Evolutionary conservation across 2,113 vertebrate species (phyloP).

Genomic region (Oreochromis spilurus): DNA sequence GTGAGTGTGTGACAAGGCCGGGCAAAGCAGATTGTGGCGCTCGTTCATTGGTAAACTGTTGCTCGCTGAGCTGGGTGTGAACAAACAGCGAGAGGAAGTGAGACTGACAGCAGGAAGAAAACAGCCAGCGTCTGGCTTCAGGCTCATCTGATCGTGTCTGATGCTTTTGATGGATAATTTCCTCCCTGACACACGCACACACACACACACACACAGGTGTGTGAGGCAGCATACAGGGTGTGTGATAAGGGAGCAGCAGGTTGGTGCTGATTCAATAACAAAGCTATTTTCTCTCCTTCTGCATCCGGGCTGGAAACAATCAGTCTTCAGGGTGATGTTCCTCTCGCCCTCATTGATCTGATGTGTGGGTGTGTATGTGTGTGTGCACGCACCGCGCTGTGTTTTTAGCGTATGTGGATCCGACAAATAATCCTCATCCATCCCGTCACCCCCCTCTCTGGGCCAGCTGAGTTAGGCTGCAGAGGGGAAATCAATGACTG

Average conservation of each 20-base stretch:
- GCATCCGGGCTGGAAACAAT: constrained; percentile 61
- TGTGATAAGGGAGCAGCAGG: constrained; percentile 53
- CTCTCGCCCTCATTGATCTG: constrained; percentile 53
- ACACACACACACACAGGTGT: neutral
- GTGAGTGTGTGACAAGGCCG: neutral
- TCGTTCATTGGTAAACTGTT: neutral
- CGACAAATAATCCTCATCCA: constrained; percentile 43
- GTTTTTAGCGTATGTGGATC: neutral
- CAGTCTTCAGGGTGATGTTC: constrained; percentile 58
- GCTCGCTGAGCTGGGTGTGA: neutral
- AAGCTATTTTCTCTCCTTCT: constrained; percentile 67
- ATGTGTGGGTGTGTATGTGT: neutral
- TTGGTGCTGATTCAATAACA: constrained; percentile 60
- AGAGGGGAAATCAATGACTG: constrained; percentile 20
- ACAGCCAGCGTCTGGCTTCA: neutral
- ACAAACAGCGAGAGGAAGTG: neutral
- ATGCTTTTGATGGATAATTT: constrained; percentile 31
- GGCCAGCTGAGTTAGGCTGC: constrained; percentile 32
- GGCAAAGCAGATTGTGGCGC: neutral
- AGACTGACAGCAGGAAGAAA: neutral
- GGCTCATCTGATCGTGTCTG: constrained; percentile 16
- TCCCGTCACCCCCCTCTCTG: constrained; percentile 23
- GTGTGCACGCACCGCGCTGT: neutral
- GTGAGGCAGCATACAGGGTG: neutral
- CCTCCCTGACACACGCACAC: neutral